Conservation (phyloP, 2,797 vertebrate genomes). For the Ptychobarbus kaznakovi region DNA sequence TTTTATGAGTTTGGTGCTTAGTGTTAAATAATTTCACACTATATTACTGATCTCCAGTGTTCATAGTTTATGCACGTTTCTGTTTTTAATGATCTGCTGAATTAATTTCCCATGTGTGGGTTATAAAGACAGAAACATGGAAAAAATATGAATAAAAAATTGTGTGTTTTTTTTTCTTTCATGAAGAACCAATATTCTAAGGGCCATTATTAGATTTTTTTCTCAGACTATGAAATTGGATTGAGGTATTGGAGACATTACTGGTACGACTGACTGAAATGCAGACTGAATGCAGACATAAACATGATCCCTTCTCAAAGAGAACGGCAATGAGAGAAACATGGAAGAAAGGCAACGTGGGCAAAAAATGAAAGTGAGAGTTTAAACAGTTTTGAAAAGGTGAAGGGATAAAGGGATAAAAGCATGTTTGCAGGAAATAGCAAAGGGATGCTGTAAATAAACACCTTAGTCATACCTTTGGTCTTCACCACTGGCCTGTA, state of each 20-base stretch:
- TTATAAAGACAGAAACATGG: conserved; percentile 55
- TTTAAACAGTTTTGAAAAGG: conserved; percentile 13
- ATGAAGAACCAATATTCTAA: conserved; percentile 54
- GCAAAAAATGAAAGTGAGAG: background rate
- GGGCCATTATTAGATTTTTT: conserved; percentile 52
- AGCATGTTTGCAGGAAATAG: conserved; percentile 35
- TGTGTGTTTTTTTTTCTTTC: conserved; percentile 48
- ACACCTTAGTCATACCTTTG: conserved; percentile 37
- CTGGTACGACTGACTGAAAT: conserved; percentile 50
- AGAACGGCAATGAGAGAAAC: conserved; percentile 29
- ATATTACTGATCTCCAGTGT: conserved; percentile 60
- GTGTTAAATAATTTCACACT: conserved; percentile 63
- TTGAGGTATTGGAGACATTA: conserved; percentile 56
- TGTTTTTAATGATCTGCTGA: conserved; percentile 63
- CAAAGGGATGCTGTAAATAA: conserved; percentile 30
- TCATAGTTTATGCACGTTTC: conserved; percentile 59
- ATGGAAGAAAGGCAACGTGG: conserved; percentile 4
- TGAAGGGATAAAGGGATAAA: conserved; percentile 1
- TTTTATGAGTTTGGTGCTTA: conserved; percentile 61
- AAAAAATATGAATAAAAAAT: conserved; percentile 53
- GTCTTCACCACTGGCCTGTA: conserved; percentile 15
- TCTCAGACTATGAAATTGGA: conserved; percentile 50
- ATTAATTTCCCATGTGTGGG: conserved; percentile 62
- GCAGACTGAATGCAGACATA: conserved; percentile 38
- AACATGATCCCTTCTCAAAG: conserved; percentile 41